A percentile compares a stretch with the other conserved stretches of the same genome.
Evolutionary conservation across 1,140 invertebrate species (phyloP).

Genomic region (Tetragonula clypearis): DNA sequence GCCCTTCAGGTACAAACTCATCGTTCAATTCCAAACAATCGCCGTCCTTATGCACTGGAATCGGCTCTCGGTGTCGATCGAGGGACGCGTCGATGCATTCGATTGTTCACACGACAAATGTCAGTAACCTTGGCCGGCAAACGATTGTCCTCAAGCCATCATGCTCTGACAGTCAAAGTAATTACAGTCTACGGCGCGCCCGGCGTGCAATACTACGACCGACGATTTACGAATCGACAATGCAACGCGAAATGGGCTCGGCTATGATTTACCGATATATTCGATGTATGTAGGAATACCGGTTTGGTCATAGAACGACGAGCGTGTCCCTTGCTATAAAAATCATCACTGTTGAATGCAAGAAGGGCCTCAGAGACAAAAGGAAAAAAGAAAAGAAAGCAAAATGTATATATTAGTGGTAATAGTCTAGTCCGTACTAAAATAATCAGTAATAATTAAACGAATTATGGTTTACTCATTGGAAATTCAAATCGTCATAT

Average conservation of each 20-base stretch:
- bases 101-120: conserved; percentile 17
- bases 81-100: background rate
- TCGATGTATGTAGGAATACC: background rate
- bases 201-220: background rate
- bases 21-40: background rate
- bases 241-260: background rate
- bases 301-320: background rate
- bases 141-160: conserved; percentile 20
- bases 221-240: conserved; percentile 25
- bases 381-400: too few relatives aligned
- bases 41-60: background rate
- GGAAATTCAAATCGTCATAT: too few relatives aligned
- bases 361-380: too few relatives aligned
- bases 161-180: background rate
- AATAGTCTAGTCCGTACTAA: too few relatives aligned
- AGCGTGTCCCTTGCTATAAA: background rate
- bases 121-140: background rate
- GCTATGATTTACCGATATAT: conserved; percentile 35
- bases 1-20: background rate
- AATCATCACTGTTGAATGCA: too few relatives aligned
- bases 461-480: too few relatives aligned
- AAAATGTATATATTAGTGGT: too few relatives aligned
- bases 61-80: background rate
- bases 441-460: too few relatives aligned
- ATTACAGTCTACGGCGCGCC: conserved; percentile 1